Evolutionary conservation across 1,140 invertebrate genomes (phyloP).

Genomic region (Anoplolepis gracilipes): DNA sequence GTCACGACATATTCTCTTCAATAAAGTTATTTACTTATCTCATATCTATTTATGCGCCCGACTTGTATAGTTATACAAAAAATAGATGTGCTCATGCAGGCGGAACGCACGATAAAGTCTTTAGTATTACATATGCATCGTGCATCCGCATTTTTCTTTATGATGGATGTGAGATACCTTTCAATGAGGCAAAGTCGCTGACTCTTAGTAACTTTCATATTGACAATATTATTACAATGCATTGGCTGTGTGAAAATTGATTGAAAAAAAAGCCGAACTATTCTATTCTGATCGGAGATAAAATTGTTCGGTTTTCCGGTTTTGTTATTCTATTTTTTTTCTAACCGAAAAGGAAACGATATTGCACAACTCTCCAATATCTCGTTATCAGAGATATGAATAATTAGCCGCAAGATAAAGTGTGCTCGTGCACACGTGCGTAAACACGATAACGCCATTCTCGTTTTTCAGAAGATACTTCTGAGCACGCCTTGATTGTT

Average conservation of each 20-base stretch:
- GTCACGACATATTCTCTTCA: conserved; percentile 37
- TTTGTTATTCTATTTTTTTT: conserved; percentile 7
- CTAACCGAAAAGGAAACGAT: neutral
- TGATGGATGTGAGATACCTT: neutral
- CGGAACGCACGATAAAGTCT: neutral
- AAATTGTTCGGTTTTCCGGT: neutral
- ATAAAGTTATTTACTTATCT: conserved; percentile 65
- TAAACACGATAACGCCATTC: conserved; percentile 37
- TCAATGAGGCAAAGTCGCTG: neutral
- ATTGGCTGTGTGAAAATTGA: neutral
- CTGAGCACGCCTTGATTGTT: conserved; percentile 47
- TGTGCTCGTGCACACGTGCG: conserved; percentile 31
- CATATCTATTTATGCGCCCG: conserved; percentile 36
- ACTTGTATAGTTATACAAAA: conserved; percentile 27
- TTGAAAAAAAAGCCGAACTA: neutral
- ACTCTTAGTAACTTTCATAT: neutral
- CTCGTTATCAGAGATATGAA: conserved; percentile 27
- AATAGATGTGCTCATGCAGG: conserved; percentile 31
- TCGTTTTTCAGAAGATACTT: conserved; percentile 34
- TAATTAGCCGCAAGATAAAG: conserved; percentile 31
- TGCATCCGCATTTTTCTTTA: neutral
- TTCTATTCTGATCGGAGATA: neutral
- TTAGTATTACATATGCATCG: neutral
- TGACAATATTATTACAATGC: neutral
- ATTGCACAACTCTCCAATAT: conserved; percentile 28